Conservation (phyloP, 1,140 invertebrate species). For the Chionoecetes opilio region DNA sequence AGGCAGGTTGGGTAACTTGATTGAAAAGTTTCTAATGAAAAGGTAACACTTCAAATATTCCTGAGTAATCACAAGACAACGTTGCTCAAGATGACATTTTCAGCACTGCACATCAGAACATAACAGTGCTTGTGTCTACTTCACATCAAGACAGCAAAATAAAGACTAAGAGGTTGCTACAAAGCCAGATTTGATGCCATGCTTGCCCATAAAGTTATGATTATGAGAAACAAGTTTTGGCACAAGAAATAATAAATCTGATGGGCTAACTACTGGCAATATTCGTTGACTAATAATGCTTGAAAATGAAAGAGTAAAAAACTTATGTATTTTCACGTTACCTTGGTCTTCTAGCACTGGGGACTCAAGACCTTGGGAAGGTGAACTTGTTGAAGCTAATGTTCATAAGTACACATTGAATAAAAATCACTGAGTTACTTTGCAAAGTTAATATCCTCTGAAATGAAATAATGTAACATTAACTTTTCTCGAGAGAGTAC, state of each 20-base stretch:
- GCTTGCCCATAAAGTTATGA: neutral
- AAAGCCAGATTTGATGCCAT: slow-evolving; percentile 34
- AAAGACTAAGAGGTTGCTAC: slow-evolving; percentile 39
- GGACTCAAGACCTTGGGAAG: slow-evolving; percentile 73
- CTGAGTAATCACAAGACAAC: neutral
- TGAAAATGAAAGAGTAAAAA: slow-evolving; percentile 61
- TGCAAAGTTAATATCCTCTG: slow-evolving; percentile 68
- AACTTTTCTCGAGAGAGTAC: slow-evolving; percentile 61
- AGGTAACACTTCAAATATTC: neutral
- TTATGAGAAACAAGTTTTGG: slow-evolving; percentile 5
- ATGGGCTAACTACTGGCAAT: slow-evolving; percentile 40
- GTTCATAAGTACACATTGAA: slow-evolving; percentile 54
- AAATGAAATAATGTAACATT: slow-evolving; percentile 44
- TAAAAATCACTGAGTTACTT: slow-evolving; percentile 66
- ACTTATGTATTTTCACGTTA: slow-evolving; percentile 61
- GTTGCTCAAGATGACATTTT: neutral
- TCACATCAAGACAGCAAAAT: slow-evolving; percentile 8
- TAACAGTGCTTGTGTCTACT: slow-evolving; percentile 17
- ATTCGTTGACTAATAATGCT: slow-evolving; percentile 44
- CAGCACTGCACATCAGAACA: neutral
- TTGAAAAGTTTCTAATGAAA: neutral
- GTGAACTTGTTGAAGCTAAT: slow-evolving; percentile 69
- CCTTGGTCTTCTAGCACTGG: slow-evolving; percentile 74
- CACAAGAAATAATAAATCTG: slow-evolving; percentile 12
- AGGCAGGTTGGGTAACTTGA: neutral